phyloP scores from a whole-genome alignment of 2,888 invertebrate species.

The Orthosia incerta region DNA sequence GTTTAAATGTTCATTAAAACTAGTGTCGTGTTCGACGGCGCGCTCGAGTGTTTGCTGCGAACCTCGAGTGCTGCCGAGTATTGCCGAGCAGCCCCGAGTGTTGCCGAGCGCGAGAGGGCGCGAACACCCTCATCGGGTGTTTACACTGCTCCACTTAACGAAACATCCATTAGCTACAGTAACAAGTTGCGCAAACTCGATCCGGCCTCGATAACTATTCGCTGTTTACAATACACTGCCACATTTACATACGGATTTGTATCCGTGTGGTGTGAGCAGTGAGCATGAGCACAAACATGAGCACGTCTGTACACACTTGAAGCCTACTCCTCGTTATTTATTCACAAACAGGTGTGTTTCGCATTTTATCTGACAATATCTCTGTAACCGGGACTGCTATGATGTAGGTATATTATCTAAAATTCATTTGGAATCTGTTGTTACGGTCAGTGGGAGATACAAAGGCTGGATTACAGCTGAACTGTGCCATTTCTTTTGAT shows the following conservation, averaged over 20 bases:
- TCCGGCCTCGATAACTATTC: conserved; percentile 57
- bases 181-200: conserved; percentile 61
- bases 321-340: conserved; percentile 55
- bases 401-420: conserved; percentile 49
- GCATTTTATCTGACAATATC: conserved; percentile 46
- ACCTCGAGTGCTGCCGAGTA: conserved; percentile 30
- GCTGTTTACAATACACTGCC: conserved; percentile 59
- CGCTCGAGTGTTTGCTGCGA: conserved; percentile 48
- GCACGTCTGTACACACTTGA: conserved; percentile 44
- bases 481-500: conserved; percentile 65
- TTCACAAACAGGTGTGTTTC: conserved; percentile 54
- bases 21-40: conserved; percentile 55
- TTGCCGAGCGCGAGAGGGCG: conserved; percentile 37
- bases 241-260: conserved; percentile 60
- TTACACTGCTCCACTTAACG: conserved; percentile 61
- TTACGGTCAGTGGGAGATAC: conserved; percentile 53
- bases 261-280: conserved; percentile 25
- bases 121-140: conserved; percentile 51
- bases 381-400: conserved; percentile 38
- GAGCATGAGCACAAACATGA: conserved; percentile 12
- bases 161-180: conserved; percentile 65
- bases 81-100: conserved; percentile 20
- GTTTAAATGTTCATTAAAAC: conserved; percentile 72
- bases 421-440: conserved; percentile 57
- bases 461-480: conserved; percentile 52